A percentile compares a stretch with the other conserved stretches of the same genome.
These are phyloP conservation scores for Parus major DNA, from an alignment of 2,113 vertebrate species.

Conservation along the genomic window DNA sequence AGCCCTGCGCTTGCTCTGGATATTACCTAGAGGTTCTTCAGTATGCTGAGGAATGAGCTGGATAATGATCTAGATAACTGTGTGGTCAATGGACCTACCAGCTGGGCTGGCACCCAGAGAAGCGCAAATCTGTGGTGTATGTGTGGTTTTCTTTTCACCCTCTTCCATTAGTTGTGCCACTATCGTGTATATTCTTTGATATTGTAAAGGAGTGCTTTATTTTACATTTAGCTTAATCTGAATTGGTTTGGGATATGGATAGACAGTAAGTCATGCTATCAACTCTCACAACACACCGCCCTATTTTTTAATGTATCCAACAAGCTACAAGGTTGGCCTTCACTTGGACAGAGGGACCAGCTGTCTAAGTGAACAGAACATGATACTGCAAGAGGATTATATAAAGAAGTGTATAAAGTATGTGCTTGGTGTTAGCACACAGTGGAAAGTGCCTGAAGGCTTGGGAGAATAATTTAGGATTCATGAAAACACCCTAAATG, in stretches of 20 bases:
- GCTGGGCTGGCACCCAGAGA: background rate
- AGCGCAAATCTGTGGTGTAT: background rate
- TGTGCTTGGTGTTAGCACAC: background rate
- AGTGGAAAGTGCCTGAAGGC: background rate
- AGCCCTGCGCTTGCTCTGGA: background rate
- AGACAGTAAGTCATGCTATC: background rate
- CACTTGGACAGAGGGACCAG: background rate
- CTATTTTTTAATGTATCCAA: background rate
- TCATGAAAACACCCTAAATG: background rate
- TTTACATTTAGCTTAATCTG: background rate
- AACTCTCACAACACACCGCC: background rate
- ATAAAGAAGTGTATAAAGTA: background rate
- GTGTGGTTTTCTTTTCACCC: background rate
- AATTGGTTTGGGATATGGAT: background rate
- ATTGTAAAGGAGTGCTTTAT: background rate
- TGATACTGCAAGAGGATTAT: background rate
- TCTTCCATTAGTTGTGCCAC: background rate
- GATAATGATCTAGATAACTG: background rate
- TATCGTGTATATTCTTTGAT: background rate
- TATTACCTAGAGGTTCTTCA: background rate
- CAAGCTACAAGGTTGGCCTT: background rate
- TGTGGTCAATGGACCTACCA: background rate
- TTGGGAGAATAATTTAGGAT: background rate
- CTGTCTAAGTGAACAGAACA: background rate
- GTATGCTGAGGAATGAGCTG: fast-evolving